Conservation (phyloP, 2,113 vertebrate species). For the Cebus imitator region DNA sequence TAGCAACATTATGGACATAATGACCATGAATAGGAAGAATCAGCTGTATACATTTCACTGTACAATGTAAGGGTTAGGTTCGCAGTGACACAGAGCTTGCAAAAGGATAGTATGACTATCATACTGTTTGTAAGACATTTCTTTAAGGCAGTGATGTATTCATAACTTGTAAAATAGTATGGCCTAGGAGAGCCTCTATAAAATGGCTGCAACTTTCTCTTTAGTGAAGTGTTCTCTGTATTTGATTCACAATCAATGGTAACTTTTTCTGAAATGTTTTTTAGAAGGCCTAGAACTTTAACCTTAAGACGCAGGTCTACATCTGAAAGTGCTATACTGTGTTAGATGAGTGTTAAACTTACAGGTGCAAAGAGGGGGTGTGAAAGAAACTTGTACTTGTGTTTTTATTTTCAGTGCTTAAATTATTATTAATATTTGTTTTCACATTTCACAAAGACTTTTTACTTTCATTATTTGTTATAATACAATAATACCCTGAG, state of each 20-base stretch:
- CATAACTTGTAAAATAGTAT: background rate
- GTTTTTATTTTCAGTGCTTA: background rate
- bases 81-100: background rate
- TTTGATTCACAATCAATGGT: background rate
- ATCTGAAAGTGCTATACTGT: background rate
- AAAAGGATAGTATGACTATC: background rate
- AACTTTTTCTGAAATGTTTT: background rate
- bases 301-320: background rate
- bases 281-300: background rate
- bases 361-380: background rate
- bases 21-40: background rate
- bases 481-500: background rate
- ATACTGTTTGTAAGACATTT: background rate
- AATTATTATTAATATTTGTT: background rate
- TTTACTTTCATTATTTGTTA: background rate
- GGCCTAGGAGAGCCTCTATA: background rate
- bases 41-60: background rate
- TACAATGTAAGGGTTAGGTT: background rate
- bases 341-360: too few species aligned
- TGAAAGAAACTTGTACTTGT: background rate
- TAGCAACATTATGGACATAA: accelerated
- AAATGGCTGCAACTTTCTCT: background rate
- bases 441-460: background rate
- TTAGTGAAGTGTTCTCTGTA: background rate
- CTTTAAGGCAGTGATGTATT: background rate